Evolutionary conservation across 92 coral and sea anemone species (phyloP).

Genomic region (Bergia puertoricense): DNA sequence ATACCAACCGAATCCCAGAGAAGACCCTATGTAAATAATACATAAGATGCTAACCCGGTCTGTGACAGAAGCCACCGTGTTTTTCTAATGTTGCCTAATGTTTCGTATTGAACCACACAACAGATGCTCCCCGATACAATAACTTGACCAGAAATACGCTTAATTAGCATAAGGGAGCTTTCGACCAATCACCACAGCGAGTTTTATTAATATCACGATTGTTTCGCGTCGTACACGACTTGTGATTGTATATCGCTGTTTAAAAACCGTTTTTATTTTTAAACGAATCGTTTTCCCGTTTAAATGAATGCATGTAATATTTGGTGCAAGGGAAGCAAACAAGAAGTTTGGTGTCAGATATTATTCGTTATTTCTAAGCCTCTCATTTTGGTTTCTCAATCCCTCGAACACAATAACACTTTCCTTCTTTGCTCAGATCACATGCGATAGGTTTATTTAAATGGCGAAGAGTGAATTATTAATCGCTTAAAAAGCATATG

Average conservation of each 20-base stretch:
- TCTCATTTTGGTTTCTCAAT: conserved; percentile 17
- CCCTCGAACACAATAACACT: conserved; percentile 20
- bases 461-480: conserved; percentile 40
- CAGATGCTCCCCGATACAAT: conserved; percentile 84
- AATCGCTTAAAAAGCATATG: conserved; percentile 41
- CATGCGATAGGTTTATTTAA: conserved; percentile 29
- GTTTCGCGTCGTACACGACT: neutral
- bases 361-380: too few relatives aligned
- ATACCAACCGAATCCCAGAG: conserved; percentile 58
- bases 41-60: conserved; percentile 60
- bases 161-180: conserved; percentile 50
- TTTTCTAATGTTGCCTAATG: conserved; percentile 64
- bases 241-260: neutral
- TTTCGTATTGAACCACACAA: conserved; percentile 68
- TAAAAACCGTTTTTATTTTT: conserved; percentile 1
- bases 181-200: conserved; percentile 34
- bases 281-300: neutral
- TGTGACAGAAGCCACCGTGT: conserved; percentile 64
- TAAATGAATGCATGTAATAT: neutral
- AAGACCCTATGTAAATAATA: conserved; percentile 74
- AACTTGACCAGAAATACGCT: conserved; percentile 68
- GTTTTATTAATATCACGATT: conserved; percentile 21
- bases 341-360: neutral
- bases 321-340: neutral
- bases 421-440: conserved; percentile 13